Evolutionary conservation across 2,888 invertebrate species (phyloP).

Genomic region (Drosophila pegasa): DNA sequence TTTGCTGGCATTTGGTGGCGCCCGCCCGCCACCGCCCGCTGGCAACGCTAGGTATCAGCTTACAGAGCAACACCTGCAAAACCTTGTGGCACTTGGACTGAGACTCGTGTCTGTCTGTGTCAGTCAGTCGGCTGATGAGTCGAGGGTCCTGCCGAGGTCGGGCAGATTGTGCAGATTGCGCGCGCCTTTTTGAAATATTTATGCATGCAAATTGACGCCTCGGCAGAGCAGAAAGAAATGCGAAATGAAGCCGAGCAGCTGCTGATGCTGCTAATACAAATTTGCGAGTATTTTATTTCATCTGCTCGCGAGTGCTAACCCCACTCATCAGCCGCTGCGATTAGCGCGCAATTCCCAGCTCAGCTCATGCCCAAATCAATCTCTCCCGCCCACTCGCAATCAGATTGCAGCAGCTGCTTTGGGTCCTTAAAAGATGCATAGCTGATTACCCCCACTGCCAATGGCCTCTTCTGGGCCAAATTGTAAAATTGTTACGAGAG

Average conservation of each 20-base stretch:
- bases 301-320: conserved; percentile 38
- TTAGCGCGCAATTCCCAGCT: conserved; percentile 16
- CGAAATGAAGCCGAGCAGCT: conserved; percentile 25
- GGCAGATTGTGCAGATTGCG: conserved; percentile 51
- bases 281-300: conserved; percentile 29
- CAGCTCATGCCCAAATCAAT: background rate
- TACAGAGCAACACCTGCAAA: conserved; percentile 38
- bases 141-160: conserved; percentile 9
- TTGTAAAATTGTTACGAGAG: background rate
- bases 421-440: background rate
- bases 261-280: background rate
- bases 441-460: background rate
- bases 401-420: background rate
- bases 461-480: background rate
- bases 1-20: conserved; percentile 50
- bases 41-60: conserved; percentile 22
- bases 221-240: conserved; percentile 34
- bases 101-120: background rate
- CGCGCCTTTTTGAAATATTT: conserved; percentile 63
- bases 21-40: conserved; percentile 6
- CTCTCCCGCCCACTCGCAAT: background rate
- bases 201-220: conserved; percentile 68
- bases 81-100: conserved; percentile 1
- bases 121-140: background rate
- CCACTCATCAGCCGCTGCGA: conserved; percentile 24